Conservation (phyloP, 2,113 vertebrate genomes). For the Vanacampus margaritifer region DNA sequence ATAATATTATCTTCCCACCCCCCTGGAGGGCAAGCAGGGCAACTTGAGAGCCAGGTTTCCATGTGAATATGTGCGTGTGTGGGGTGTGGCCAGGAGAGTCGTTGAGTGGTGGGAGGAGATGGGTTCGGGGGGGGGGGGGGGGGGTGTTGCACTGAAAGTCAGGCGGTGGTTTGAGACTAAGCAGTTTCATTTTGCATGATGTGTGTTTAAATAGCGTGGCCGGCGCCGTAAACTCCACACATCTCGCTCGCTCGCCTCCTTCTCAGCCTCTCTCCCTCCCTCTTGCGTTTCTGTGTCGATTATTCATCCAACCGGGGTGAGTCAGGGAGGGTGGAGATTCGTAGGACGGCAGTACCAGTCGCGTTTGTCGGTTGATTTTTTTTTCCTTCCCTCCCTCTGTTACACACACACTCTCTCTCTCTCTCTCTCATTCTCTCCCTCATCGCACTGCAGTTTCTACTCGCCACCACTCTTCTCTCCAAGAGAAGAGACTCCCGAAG, state of each 20-base stretch:
- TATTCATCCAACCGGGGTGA: slow-evolving; percentile 75
- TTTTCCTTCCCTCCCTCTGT: slow-evolving; percentile 16
- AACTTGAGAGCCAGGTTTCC: slow-evolving; percentile 13
- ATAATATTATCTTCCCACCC: slow-evolving; percentile 65
- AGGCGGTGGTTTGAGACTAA: not conserved
- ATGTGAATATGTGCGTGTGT: not conserved
- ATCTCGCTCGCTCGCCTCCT: slow-evolving; percentile 4
- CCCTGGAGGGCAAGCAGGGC: slow-evolving; percentile 28
- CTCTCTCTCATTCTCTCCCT: not conserved
- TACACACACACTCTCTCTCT: not conserved
- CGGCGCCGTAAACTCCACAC: not conserved
- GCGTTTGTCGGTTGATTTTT: slow-evolving; percentile 61
- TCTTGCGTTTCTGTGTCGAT: slow-evolving; percentile 59
- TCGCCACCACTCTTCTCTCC: not conserved
- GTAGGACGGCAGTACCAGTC: slow-evolving; percentile 77
- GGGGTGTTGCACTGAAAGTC: not conserved
- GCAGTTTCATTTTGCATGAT: not conserved
- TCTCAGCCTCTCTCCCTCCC: slow-evolving; percentile 37
- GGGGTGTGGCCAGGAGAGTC: slow-evolving; percentile 14
- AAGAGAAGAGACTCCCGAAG: slow-evolving; percentile 10
- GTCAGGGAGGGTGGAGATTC: slow-evolving; percentile 74
- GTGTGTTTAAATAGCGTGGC: slow-evolving; percentile 30
- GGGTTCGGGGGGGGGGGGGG: not conserved
- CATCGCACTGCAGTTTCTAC: slow-evolving; percentile 15
- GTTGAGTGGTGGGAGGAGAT: not conserved